These are phyloP conservation scores for Cavia porcellus DNA, from an alignment of 2,113 vertebrate genomes.

Conservation along the genomic window DNA sequence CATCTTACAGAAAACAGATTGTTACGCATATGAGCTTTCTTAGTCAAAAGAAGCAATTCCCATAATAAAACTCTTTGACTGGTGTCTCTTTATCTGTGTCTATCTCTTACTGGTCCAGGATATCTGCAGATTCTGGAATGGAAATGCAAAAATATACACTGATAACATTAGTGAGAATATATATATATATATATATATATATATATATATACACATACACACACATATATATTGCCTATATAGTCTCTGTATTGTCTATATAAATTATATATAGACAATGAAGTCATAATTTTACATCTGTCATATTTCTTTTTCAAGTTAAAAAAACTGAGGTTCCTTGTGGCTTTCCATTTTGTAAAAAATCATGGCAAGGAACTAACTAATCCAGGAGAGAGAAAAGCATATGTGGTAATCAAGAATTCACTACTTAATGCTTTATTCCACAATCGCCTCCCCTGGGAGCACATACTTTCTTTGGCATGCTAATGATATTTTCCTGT, in stretches of 20 bases:
- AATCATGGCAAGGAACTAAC: background rate
- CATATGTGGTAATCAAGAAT: conserved; percentile 39
- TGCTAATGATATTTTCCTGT: conserved; percentile 72
- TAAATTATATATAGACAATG: background rate
- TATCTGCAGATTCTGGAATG: background rate
- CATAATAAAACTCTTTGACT: background rate
- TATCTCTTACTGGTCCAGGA: background rate
- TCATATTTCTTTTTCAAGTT: background rate
- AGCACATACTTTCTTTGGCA: conserved; percentile 48
- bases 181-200: background rate
- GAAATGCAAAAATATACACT: background rate
- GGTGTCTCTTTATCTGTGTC: background rate
- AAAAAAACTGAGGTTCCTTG: background rate
- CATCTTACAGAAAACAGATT: background rate
- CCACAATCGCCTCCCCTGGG: background rate
- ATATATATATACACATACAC: background rate
- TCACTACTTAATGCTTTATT: conserved; percentile 42
- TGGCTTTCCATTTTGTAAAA: background rate
- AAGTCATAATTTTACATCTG: background rate
- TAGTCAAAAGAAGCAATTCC: background rate
- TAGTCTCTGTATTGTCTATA: too few relatives aligned
- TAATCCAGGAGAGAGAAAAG: background rate
- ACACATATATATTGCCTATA: too few relatives aligned
- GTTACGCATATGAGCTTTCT: background rate
- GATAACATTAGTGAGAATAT: background rate